Conservation (phyloP, 2,797 vertebrate species). For the Neoniphon sammara region DNA sequence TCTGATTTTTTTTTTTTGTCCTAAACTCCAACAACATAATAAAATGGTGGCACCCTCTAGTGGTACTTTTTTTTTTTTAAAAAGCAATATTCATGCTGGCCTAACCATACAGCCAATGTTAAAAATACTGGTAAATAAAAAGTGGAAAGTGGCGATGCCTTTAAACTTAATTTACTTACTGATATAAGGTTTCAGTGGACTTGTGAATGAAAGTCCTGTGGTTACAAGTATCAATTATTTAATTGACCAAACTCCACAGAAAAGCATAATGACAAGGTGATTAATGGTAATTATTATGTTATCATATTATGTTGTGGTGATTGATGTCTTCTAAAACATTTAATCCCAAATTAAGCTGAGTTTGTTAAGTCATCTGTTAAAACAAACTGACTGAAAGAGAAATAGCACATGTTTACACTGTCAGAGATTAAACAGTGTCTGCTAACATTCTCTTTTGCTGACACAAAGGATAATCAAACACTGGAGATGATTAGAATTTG, state of each 20-base stretch:
- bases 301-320: no score
- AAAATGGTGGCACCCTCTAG: constrained; percentile 56
- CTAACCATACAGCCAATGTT: not conserved
- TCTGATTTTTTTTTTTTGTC: not conserved
- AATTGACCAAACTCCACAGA: not conserved
- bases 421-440: not conserved
- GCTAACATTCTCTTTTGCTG: not conserved
- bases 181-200: no score
- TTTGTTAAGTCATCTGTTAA: constrained; percentile 28
- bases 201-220: not conserved
- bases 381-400: not conserved
- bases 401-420: no score
- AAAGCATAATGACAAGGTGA: no score
- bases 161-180: not conserved
- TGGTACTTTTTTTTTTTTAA: constrained; percentile 24
- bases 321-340: constrained; percentile 5
- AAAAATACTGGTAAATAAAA: not conserved
- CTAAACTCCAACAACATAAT: not conserved
- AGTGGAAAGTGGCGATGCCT: not conserved
- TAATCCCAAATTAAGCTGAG: not conserved
- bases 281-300: no score
- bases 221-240: no score
- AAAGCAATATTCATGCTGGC: not conserved
- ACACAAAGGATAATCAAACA: no score
- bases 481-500: not conserved